Conservation (phyloP, 2,888 invertebrate species). For the Cerastoderma edule region DNA sequence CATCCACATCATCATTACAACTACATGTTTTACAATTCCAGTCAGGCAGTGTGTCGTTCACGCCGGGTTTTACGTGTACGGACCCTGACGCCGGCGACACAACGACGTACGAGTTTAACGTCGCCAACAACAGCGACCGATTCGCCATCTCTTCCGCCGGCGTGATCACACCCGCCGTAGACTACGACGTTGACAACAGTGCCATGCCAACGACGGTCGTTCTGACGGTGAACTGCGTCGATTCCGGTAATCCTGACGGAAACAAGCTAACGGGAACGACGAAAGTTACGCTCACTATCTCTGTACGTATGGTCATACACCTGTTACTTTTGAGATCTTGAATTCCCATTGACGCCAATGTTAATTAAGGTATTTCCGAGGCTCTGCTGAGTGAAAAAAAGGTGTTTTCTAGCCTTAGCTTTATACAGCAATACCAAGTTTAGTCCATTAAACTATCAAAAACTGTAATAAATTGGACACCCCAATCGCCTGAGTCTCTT, state of each 20-base stretch:
- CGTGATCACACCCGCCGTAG: constrained; percentile 43
- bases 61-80: constrained; percentile 44
- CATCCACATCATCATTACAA: too few relatives aligned
- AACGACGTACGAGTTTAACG: constrained; percentile 36
- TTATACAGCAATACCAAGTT: too few relatives aligned
- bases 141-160: constrained; percentile 57
- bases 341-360: too few relatives aligned
- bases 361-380: too few relatives aligned
- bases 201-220: constrained; percentile 40
- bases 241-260: constrained; percentile 35
- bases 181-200: constrained; percentile 61
- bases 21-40: constrained; percentile 34
- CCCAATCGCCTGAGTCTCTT: too few relatives aligned
- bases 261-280: constrained; percentile 11
- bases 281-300: constrained; percentile 35
- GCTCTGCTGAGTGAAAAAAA: too few relatives aligned
- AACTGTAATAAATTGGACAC: too few relatives aligned
- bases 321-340: too few relatives aligned
- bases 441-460: too few relatives aligned
- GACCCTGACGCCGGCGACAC: constrained; percentile 53
- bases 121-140: constrained; percentile 37
- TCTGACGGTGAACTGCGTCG: constrained; percentile 49
- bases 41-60: constrained; percentile 38
- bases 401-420: too few relatives aligned
- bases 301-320: too few relatives aligned